A percentile compares a stretch with the other conserved stretches of the same genome.
These are phyloP conservation scores for Stomatorhinus walkeri DNA, from an alignment of 2,797 vertebrate genomes.

Conservation along the genomic window DNA sequence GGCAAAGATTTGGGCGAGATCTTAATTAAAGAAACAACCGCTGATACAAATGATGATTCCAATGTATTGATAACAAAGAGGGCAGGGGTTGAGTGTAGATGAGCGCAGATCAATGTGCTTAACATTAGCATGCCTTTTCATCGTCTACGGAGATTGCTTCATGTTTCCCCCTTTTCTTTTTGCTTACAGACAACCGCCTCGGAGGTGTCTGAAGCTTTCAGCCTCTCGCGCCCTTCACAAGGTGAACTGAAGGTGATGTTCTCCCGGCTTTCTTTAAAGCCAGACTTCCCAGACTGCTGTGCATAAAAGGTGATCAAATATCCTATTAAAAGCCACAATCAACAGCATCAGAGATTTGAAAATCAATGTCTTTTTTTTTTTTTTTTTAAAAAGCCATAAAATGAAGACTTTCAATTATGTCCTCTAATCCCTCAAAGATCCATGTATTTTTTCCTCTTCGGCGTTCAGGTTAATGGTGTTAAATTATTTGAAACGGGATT, in stretches of 20 bases:
- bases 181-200: slow-evolving; percentile 40
- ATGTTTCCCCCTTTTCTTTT: slow-evolving; percentile 60
- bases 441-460: slow-evolving; percentile 31
- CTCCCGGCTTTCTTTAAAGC: slow-evolving; percentile 53
- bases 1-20: slow-evolving; percentile 78
- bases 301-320: slow-evolving; percentile 52
- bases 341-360: slow-evolving; percentile 49
- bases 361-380: slow-evolving; percentile 55
- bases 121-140: slow-evolving; percentile 79
- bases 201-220: slow-evolving; percentile 44
- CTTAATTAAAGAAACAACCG: slow-evolving; percentile 95
- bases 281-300: slow-evolving; percentile 48
- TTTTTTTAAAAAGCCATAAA: slow-evolving; percentile 37
- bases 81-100: slow-evolving; percentile 51
- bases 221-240: slow-evolving; percentile 54
- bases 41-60: slow-evolving; percentile 92
- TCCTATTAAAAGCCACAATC: slow-evolving; percentile 47
- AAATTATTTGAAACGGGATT: slow-evolving; percentile 46
- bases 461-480: slow-evolving; percentile 53
- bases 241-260: slow-evolving; percentile 70
- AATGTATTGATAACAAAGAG: slow-evolving; percentile 68
- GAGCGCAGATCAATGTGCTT: slow-evolving; percentile 67
- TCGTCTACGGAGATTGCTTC: slow-evolving; percentile 65
- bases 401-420: slow-evolving; percentile 44
- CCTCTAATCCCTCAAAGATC: slow-evolving; percentile 38